Percentiles rank a stretch among this genome's conserved stretches.
Conservation (phyloP, 2,888 invertebrate species). For the Saturnia pavonia region DNA sequence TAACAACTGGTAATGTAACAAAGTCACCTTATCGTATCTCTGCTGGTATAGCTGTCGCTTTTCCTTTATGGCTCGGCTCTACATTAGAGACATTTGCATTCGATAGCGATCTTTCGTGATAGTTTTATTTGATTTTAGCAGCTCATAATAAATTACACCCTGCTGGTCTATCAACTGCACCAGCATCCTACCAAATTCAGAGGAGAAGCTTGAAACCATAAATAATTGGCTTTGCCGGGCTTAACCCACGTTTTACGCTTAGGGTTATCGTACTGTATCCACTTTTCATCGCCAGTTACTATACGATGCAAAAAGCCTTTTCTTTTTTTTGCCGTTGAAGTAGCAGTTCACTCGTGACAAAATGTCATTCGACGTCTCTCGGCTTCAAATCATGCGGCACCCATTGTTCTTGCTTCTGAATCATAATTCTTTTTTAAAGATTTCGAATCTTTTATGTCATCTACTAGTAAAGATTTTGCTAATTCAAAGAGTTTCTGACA, state of each 20-base stretch:
- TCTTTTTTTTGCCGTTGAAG: slow-evolving; percentile 5
- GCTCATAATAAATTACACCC: slow-evolving; percentile 19
- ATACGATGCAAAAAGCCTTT: background rate
- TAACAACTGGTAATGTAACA: slow-evolving; percentile 28
- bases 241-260: slow-evolving; percentile 1
- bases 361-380: background rate
- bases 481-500: background rate
- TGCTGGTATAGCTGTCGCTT: slow-evolving; percentile 11
- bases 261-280: slow-evolving; percentile 1
- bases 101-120: slow-evolving; percentile 15
- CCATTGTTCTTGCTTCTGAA: background rate
- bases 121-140: slow-evolving; percentile 19
- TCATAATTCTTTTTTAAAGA: background rate
- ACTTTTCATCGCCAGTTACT: background rate
- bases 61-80: background rate
- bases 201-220: slow-evolving; percentile 18
- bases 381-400: background rate
- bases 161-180: too few species aligned
- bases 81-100: slow-evolving; percentile 19
- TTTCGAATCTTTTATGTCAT: background rate
- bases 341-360: background rate
- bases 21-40: slow-evolving; percentile 24
- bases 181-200: slow-evolving; percentile 6
- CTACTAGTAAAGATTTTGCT: background rate
- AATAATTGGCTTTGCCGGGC: slow-evolving; percentile 24